Evolutionary conservation across 2,113 vertebrate genomes (phyloP), one percentile per base, ranked within the genome.

Genomic region (Salvelinus alpinus): DNA sequence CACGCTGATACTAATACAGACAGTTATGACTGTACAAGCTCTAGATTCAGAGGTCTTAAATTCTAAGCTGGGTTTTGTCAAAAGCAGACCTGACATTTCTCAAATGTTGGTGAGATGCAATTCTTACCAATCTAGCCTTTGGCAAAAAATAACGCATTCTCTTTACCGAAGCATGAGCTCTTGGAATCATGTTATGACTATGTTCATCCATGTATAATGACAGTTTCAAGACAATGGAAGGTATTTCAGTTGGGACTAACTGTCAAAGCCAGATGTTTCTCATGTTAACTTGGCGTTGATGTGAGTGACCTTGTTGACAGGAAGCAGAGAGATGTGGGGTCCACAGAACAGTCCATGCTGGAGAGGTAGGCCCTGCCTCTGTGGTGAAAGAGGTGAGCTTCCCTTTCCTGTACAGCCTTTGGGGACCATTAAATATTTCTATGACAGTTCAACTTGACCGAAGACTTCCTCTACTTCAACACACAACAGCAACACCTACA

Each of bases 261-360:
- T 82, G 70, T 83, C 38, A 69, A 80, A 79, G 0, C 73, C 78
- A 89, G 78, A 84, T 83, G 79, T 75, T 77, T 78, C 62, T 51
- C 11, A 29, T 18, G 44, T 12, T 20, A 0, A 38, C 38, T 22
- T 11, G 1, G 48, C 22, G 22, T 69, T 83, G 11, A 73, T 25
- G 47, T 29, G 38, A 7, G 68, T 71, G 27, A 25, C 88, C 64
- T 64, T 70, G 75, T 90, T 84, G 72, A 62, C 90, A 99, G 98
- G 96, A 98, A 85, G 98, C 98, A 0, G 87, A 88, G 73, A 92
- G 73, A 16, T 92, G 86, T 0, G 93, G 94, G 34, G 88, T 99
- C 54, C 98, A 98, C 86, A 94, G 98, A 60, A 99, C 97, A 0
- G 98, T 99, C 18, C 98, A 99, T 0, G 97, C 97, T 0, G 97